Percentiles rank a stretch among this genome's conserved stretches.
phyloP scores from a whole-genome alignment of 1,140 invertebrate species.

The Euglossa dilemma region DNA sequence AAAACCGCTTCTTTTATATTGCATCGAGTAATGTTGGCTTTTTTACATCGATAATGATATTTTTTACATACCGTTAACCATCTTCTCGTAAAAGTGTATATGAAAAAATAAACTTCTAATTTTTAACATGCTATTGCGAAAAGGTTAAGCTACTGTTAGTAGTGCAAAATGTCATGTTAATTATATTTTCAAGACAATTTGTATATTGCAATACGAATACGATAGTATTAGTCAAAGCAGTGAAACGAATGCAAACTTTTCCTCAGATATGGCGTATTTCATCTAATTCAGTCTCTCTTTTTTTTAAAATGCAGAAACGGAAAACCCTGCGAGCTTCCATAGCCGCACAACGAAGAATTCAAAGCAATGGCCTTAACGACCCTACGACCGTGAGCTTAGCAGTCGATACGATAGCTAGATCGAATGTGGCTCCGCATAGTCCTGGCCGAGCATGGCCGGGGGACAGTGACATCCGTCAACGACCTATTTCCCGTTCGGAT shows the following conservation, averaged over 20 bases:
- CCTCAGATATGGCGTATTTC: neutral
- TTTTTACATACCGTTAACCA: neutral
- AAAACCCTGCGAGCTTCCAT: constrained; percentile 90
- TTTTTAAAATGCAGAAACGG: constrained; percentile 86
- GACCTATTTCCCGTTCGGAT: constrained; percentile 63
- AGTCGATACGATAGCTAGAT: constrained; percentile 85
- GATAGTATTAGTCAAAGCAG: constrained; percentile 21
- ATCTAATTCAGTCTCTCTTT: neutral
- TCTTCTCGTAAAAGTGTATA: neutral
- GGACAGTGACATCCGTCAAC: constrained; percentile 83
- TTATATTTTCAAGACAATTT: neutral
- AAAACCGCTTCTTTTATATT: neutral
- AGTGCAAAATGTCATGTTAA: neutral
- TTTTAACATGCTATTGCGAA: neutral
- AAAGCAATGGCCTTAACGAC: constrained; percentile 92
- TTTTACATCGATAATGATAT: neutral
- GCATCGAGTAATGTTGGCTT: constrained; percentile 29
- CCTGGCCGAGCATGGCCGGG: constrained; percentile 86
- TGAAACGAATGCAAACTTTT: neutral
- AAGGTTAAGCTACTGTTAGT: constrained; percentile 5
- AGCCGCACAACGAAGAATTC: constrained; percentile 88
- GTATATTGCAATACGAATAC: constrained; percentile 3
- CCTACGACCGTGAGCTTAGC: constrained; percentile 89
- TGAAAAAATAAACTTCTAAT: neutral
- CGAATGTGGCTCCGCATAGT: constrained; percentile 73